Base-by-base conservation (phyloP, 2,888 invertebrate species). In the Drosophila fungiperda region DNA sequence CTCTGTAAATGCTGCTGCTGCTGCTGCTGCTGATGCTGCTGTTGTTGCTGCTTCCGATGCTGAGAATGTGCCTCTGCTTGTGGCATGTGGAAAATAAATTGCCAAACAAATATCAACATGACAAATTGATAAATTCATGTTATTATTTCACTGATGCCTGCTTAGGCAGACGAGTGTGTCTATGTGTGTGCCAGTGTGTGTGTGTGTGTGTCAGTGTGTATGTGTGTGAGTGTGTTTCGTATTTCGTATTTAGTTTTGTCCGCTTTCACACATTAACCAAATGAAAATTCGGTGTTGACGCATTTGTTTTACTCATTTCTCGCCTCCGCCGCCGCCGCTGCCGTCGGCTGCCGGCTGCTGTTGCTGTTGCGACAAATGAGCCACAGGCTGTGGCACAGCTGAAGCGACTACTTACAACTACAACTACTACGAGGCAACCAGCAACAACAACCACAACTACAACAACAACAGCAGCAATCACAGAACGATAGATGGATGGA, bases 71-170 rank as follows among this genome's bases (percentile, higher is more conserved):
- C 15, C 23, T 15, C 57, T 71, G 74, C 74, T 74, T 75, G 77
- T 83, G 81, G 78, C 81, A 80, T 73, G 72, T 83, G 87, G 90
- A 76, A 81, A 83, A 91, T 90, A 84, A 90, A 90, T 90, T 78
- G 81, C 83, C 79, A 79, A 90, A 90, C 90, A 90, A 90, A 89
- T 84, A 87, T 89, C 86, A 85, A 83, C 91, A 89, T 90, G 91
- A 90, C 90, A 90, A 90, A 90, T 90, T 90, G 90, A 89, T 89
- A 84, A 90, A 90, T 90, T 87, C 86, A 81, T 89, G 90, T 90
- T 89, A 89, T 90, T 88, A 90, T 89, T 89, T 73, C 81, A 76
- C 64, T 76, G 83, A 71, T 74, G 88, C 65, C 70, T 80, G 73
- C 73, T 68, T 82, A 67, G 70, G 66, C 71, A 75, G 61, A 53